Evolutionary conservation across 2,113 vertebrate genomes (phyloP).

Genomic region (Ibidorhyncha struthersii): DNA sequence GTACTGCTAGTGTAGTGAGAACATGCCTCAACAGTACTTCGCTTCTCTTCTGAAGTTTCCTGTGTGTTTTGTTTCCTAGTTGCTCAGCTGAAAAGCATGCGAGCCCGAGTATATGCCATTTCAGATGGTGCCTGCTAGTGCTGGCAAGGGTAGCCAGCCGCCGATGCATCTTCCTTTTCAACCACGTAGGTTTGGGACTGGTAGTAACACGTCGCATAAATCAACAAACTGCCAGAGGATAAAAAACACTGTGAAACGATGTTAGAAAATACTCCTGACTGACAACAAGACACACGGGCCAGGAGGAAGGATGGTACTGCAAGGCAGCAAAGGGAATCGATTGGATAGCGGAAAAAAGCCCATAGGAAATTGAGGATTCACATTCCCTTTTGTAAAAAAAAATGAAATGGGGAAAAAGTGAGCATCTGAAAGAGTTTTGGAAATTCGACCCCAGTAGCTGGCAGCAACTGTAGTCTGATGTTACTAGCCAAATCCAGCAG

Average conservation of each 20-base stretch:
- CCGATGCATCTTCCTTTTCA: neutral
- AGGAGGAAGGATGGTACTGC: neutral
- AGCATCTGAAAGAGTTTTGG: neutral
- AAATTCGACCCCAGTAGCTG: neutral
- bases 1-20: neutral
- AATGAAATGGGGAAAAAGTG: neutral
- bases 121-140: neutral
- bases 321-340: neutral
- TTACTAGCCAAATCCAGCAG: neutral
- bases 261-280: neutral
- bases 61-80: neutral
- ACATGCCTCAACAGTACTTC: neutral
- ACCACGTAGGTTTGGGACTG: neutral
- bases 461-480: neutral
- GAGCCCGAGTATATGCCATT: neutral
- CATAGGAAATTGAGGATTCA: neutral
- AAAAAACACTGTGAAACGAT: neutral
- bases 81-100: neutral
- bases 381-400: neutral
- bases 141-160: neutral
- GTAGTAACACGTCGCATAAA: fast-evolving
- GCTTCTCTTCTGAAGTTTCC: neutral
- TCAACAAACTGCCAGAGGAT: neutral
- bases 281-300: neutral
- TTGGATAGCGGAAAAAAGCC: neutral